A percentile compares a stretch with the other conserved stretches of the same genome.
Evolutionary conservation across 2,797 vertebrate genomes (phyloP).

Genomic region (Psittacula echo): DNA sequence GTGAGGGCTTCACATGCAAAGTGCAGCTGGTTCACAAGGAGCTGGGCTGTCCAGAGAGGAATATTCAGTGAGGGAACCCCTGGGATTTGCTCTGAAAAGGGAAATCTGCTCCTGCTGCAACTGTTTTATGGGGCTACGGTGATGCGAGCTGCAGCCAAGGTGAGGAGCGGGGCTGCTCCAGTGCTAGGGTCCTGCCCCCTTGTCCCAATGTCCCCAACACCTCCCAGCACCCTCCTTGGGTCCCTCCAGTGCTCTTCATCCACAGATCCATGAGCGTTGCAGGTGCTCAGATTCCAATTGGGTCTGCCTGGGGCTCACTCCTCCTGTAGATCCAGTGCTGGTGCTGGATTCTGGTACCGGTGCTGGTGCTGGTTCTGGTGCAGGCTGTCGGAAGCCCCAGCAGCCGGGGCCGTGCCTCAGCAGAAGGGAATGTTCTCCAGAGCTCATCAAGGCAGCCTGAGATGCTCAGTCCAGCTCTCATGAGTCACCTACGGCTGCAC

Average conservation of each 20-base stretch:
- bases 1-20: fast-evolving
- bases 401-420: background rate
- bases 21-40: background rate
- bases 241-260: no score
- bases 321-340: background rate
- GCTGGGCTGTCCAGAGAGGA: background rate
- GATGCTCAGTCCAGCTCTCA: background rate
- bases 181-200: background rate
- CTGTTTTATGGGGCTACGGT: background rate
- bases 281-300: fast-evolving
- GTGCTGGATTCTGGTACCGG: background rate
- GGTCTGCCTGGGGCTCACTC: fast-evolving
- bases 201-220: background rate
- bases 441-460: background rate
- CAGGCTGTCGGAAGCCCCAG: background rate
- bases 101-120: background rate
- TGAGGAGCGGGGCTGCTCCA: background rate
- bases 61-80: background rate
- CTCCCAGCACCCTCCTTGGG: background rate
- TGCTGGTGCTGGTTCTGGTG: background rate
- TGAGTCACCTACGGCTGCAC: constrained; percentile 40
- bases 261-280: fast-evolving
- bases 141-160: background rate
- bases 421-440: constrained; percentile 59
- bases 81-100: background rate